Evolutionary conservation across 2,797 vertebrate genomes (phyloP).

Genomic region (Chiloscyllium punctatum): DNA sequence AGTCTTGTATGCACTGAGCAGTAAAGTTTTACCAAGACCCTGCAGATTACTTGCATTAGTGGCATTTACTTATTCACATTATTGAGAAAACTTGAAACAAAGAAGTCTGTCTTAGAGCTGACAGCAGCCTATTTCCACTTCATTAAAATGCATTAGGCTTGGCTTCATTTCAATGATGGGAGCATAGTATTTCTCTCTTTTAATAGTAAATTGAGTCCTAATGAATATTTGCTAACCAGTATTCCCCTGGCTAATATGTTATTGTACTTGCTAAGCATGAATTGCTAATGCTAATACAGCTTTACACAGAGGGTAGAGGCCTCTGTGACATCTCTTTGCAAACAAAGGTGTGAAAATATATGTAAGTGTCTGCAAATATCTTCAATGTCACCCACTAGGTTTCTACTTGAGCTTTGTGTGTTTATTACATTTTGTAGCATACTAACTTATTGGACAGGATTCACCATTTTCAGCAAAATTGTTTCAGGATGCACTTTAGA

Average conservation of each 20-base stretch:
- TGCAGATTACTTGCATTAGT: conserved; percentile 8
- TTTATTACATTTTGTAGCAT: too few relatives aligned
- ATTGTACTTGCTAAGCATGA: conserved; percentile 18
- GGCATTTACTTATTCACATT: conserved; percentile 48
- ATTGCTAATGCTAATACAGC: background rate
- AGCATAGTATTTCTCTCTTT: conserved; percentile 55
- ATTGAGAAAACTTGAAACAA: conserved; percentile 51
- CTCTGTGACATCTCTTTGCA: conserved; percentile 16
- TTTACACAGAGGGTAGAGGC: background rate
- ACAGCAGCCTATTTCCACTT: conserved; percentile 63
- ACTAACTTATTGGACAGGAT: background rate
- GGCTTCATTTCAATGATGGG: conserved; percentile 55
- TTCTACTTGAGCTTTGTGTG: background rate
- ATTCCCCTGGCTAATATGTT: conserved; percentile 55
- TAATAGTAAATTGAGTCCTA: conserved; percentile 57
- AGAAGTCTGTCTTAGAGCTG: conserved; percentile 50
- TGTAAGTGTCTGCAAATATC: conserved; percentile 6
- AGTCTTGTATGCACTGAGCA: background rate
- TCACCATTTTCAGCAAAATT: background rate
- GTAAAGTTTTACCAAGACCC: conserved; percentile 18
- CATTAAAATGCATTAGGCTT: conserved; percentile 58
- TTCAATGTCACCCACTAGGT: background rate
- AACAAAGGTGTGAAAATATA: background rate
- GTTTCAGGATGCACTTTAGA: background rate
- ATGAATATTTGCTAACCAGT: conserved; percentile 59